Evolutionary conservation across 2,113 vertebrate genomes (phyloP), one percentile per base, ranked within the genome.

Genomic region (Odontesthes bonariensis): DNA sequence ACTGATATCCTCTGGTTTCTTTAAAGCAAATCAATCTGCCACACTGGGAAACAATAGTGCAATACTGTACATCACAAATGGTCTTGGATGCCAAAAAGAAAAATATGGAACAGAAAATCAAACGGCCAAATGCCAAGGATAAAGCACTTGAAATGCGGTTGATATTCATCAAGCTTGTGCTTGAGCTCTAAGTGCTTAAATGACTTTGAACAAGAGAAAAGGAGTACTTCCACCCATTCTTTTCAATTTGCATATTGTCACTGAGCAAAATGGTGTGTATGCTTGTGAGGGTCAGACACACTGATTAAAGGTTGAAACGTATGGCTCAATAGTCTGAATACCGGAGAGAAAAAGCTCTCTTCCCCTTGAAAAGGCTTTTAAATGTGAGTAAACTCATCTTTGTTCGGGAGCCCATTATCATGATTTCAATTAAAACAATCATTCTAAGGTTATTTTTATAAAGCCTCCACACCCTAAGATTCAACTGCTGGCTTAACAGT

Each of bases 371-470:
- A 70, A 49, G 44, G 46, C 57, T 79, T 71, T 69, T 72, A 51
- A 84, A 78, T 69, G 47, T 33, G 66, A 74, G 59, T 56, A 57
- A 86, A 75, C 54, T 60, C 77, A 73, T 82, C 66, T 81, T 82
- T 88, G 78, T 76, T 76, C 75, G n/a, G 14, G 31, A 22, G 67
- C 59, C 67, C 80, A 72, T 85, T 82, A 78, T 75, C 60, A 22
- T 7, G 60, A n/a, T 20, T 59, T 77, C 51, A 63, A 11, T 66
- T 23, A 52, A 82, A 85, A 35, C 22, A 60, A 57, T 56, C 10
- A 5, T 70, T 70, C 47, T 32, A n/a, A 83, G 70, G 58, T 58
- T 9, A 74, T 32, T 27, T 1, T 4, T 4, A 16, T 8, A 13
- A 53, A 62, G 23, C 57, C 54, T 60, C 31, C 55, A 51, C 44